These are phyloP conservation scores for Scophthalmus maximus DNA, from an alignment of 2,113 vertebrate genomes.

Conservation along the genomic window DNA sequence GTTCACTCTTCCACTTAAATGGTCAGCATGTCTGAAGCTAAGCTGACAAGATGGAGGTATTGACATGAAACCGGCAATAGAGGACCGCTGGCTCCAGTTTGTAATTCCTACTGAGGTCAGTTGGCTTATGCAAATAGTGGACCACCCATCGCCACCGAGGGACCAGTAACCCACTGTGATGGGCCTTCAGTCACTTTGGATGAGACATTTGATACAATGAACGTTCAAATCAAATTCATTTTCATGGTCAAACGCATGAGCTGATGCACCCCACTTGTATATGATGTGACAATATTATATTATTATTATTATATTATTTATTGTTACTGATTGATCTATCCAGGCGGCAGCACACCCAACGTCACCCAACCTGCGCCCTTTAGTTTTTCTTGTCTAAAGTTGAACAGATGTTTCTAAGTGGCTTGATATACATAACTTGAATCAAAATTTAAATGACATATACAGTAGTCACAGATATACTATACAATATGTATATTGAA, in stretches of 20 bases:
- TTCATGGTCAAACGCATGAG: neutral
- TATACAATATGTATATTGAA: too few relatives aligned
- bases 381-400: too few relatives aligned
- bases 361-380: too few relatives aligned
- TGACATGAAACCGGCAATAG: constrained; percentile 62
- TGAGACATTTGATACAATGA: too few relatives aligned
- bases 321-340: neutral
- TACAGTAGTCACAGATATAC: too few relatives aligned
- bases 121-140: constrained; percentile 67
- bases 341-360: neutral
- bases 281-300: too few relatives aligned
- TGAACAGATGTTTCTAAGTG: too few relatives aligned
- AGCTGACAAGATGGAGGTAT: constrained; percentile 71
- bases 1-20: constrained; percentile 64
- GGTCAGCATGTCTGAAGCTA: constrained; percentile 63
- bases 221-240: neutral
- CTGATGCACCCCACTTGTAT: too few relatives aligned
- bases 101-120: constrained; percentile 61
- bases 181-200: constrained; percentile 29
- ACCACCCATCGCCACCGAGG: constrained; percentile 61
- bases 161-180: constrained; percentile 50
- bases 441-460: too few relatives aligned
- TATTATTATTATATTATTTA: too few relatives aligned
- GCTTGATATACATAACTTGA: too few relatives aligned
- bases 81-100: constrained; percentile 52